Base-by-base conservation (phyloP, 2,888 invertebrate species). In the Apotomis betuletana region DNA sequence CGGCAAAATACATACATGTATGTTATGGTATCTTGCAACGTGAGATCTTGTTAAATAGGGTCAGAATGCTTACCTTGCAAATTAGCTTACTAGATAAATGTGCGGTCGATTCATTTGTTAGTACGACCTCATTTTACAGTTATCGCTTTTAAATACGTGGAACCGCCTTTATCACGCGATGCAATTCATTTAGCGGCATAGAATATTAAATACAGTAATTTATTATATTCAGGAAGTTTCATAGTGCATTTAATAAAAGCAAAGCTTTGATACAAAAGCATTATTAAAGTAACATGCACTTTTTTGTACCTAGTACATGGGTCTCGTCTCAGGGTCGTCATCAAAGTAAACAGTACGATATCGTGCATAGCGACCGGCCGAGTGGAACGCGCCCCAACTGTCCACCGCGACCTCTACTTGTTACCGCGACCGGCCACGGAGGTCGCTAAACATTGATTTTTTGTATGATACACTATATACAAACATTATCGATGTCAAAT, bases 11-110 rank as follows among this genome's bases (percentile, higher is more conserved):
- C 36, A 54, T 65, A 60, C 44, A 60, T 60, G 70, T 59, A 41
- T 41, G 41, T 44, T 46, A 46, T 38, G 36, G 54, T 54, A 38
- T 46, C 64, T 13, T 65, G 70, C 41, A 49, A 70, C 60, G 86
- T 87, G 89, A 90, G 78, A 87, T 81, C 75, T 69, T 84, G 84
- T 87, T 85, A 84, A 71, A 70, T 74, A 75, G 59, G 69, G 70
- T n/a, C 41, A 27, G 51, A 64, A 60, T 55, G 68, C 73, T 67
- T 70, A 74, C 44, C 36, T 62, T 74, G 62, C 67, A 62, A 41
- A 63, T 55, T 58, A 58, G n/a, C 54, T 44, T 67, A 64, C 49
- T 69, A 55, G 46, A 65, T 60, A 65, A 59, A 60, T 67, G 49
- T 27, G 41, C 44, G 27, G 15, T 38, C 46, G 13, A 70, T 61